Evolutionary conservation across 2,888 invertebrate species (phyloP), one percentile per base, ranked within the genome.

Genomic region (Drosophila kokeensis): DNA sequence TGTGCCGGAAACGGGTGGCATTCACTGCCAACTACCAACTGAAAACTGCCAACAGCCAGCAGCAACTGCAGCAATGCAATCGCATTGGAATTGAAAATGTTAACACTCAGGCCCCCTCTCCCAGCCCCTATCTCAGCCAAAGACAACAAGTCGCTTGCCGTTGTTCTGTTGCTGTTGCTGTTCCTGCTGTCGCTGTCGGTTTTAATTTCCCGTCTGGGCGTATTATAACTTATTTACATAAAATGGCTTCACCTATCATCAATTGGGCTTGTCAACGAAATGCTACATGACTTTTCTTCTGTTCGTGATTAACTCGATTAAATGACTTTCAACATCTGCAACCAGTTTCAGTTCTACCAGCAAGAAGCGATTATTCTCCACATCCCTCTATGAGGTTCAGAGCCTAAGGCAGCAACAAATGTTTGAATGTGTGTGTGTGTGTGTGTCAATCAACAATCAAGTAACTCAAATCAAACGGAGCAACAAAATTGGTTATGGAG

Each of bases 201-300:
- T 84, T 83, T 81, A 87, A 87, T 88, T 89, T 89, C 86, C 88
- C 85, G 90, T 88, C 84, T 82, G 82, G 63, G 53, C 34, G 60
- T 69, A 69, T 79, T 73, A 76, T 69, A 82, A 76, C 79, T 75
- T 80, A 78, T 82, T 82, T 80, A 78, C 87, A 78, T 79, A 74
- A 85, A 79, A 85, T 74, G 82, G 62, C 73, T 59, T 78, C 69
- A 62, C 83, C 76, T 83, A 76, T 73, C 68, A 57, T 38, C 83
- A 79, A 85, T 78, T 79, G 85, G 54, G 49, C 68, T 70, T 86
- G 71, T 81, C 77, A 80, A 69, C 76, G 55, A 27, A 48, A 71
- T 68, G 66, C 52, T 81, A 48, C 42, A 38, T 30, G 15, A 6
- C 11, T 52, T 27, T 40, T 27, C 30, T 18, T 50, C 24, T 42